Conservation (phyloP, 37 sponge, comb jelly and placozoan genomes). For the Sycon ciliatum region DNA sequence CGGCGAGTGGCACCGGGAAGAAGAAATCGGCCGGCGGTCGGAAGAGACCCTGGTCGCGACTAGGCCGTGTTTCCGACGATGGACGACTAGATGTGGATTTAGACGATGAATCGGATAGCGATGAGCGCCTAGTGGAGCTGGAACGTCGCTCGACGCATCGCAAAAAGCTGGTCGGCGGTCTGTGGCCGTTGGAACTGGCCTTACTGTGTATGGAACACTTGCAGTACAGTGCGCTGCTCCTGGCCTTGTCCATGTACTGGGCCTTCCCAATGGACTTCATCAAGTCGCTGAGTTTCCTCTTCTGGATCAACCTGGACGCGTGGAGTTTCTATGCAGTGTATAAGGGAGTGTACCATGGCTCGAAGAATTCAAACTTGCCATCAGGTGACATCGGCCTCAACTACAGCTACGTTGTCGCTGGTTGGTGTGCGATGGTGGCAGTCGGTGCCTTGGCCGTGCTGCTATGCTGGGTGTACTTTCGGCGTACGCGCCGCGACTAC, state of each 20-base stretch:
- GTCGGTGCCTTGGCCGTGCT: not conserved
- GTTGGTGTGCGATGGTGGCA: not conserved
- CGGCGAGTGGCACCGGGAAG: too few relatives aligned
- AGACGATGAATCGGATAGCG: too few relatives aligned
- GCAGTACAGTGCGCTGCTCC: not conserved
- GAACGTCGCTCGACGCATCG: too few relatives aligned
- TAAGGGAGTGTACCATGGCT: not conserved
- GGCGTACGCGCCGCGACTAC: not conserved
- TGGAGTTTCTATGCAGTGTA: not conserved
- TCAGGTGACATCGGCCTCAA: not conserved
- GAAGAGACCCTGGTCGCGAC: too few relatives aligned
- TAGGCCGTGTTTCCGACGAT: too few relatives aligned
- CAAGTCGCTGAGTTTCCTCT: too few relatives aligned
- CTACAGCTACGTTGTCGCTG: not conserved
- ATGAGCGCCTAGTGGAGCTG: too few relatives aligned
- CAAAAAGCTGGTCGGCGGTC: too few relatives aligned
- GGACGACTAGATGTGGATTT: too few relatives aligned
- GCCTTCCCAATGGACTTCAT: too few relatives aligned
- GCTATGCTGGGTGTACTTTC: too few relatives aligned
- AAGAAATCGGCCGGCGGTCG: too few relatives aligned
- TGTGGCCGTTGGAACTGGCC: not conserved
- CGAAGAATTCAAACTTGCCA: not conserved
- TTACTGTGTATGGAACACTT: not conserved
- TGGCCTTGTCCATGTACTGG: not conserved
- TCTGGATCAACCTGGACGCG: not conserved